A percentile compares a stretch with the other conserved stretches of the same genome.
Evolutionary conservation across 2,888 invertebrate species (phyloP).

Genomic region (Acronicta aceris): DNA sequence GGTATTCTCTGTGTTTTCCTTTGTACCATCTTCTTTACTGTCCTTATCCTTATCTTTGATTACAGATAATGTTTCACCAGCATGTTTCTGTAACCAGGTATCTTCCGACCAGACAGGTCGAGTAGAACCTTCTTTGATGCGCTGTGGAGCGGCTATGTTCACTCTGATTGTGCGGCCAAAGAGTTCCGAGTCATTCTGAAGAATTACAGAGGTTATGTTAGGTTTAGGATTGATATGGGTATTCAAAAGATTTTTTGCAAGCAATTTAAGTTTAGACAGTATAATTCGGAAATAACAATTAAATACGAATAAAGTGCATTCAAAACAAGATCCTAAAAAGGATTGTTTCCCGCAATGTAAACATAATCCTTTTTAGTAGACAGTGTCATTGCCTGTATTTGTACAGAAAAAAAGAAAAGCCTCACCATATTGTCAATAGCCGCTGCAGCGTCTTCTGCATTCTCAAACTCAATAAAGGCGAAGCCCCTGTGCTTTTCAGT

Average conservation of each 20-base stretch:
- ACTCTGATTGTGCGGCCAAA: constrained; percentile 98
- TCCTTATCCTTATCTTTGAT: constrained; percentile 76
- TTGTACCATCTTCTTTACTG: constrained; percentile 70
- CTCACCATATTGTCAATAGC: constrained; percentile 99
- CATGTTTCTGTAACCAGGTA: constrained; percentile 99
- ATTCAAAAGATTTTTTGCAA: too few species aligned
- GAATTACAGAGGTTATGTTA: constrained; percentile 18
- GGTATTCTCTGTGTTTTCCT: constrained; percentile 62
- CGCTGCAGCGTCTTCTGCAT: constrained; percentile 98
- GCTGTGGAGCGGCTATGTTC: constrained; percentile 98
- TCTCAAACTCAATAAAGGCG: constrained; percentile 99
- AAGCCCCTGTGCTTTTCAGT: constrained; percentile 99
- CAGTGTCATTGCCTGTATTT: background rate
- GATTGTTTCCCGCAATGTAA: too few species aligned
- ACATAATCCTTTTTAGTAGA: background rate
- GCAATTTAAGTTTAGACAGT: background rate
- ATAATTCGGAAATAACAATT: background rate
- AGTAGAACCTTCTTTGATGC: constrained; percentile 98
- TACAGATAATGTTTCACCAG: constrained; percentile 94
- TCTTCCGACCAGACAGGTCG: constrained; percentile 99
- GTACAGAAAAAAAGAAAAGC: background rate
- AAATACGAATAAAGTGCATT: background rate
- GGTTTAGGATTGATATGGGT: background rate
- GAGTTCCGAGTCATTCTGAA: constrained; percentile 98
- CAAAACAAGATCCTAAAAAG: too few species aligned